These are phyloP conservation scores for Epinephelus malabaricus DNA, from an alignment of 2,797 vertebrate species.

Conservation along the genomic window DNA sequence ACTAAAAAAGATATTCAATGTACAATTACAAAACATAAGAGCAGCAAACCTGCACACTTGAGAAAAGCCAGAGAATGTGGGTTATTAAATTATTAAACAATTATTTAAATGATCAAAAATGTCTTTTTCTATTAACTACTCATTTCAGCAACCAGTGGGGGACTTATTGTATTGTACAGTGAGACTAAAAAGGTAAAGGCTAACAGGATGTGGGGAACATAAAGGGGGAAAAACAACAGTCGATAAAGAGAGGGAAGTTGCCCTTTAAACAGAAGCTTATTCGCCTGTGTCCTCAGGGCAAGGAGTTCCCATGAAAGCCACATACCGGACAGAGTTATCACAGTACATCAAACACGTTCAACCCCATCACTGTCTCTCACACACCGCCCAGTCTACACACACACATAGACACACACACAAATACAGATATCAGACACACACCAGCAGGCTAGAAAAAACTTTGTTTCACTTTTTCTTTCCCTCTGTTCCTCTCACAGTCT, in stretches of 20 bases:
- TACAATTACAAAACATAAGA: too few species aligned
- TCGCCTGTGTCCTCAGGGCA: constrained; percentile 77
- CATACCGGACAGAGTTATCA: constrained; percentile 86
- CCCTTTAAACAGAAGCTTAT: constrained; percentile 83
- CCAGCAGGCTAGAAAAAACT: constrained; percentile 53
- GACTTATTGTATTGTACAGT: constrained; percentile 44
- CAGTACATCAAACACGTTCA: constrained; percentile 83
- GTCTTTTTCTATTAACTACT: neutral
- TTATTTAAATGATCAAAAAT: neutral
- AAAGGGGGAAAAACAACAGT: constrained; percentile 69
- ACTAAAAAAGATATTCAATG: too few species aligned
- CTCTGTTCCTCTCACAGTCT: constrained; percentile 23
- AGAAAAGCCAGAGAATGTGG: neutral
- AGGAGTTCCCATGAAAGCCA: constrained; percentile 86
- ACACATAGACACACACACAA: constrained; percentile 29
- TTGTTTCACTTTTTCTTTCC: constrained; percentile 41
- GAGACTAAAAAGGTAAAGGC: constrained; percentile 61
- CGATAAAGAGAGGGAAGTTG: constrained; percentile 81
- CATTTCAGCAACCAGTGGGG: constrained; percentile 3
- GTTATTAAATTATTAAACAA: neutral
- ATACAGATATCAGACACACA: constrained; percentile 61
- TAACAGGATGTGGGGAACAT: constrained; percentile 66
- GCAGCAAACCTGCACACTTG: too few species aligned
- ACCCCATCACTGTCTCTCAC: constrained; percentile 71
- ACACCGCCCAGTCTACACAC: constrained; percentile 42